Base-by-base conservation (phyloP, 2,888 invertebrate species). In the Pheosia tremula region DNA sequence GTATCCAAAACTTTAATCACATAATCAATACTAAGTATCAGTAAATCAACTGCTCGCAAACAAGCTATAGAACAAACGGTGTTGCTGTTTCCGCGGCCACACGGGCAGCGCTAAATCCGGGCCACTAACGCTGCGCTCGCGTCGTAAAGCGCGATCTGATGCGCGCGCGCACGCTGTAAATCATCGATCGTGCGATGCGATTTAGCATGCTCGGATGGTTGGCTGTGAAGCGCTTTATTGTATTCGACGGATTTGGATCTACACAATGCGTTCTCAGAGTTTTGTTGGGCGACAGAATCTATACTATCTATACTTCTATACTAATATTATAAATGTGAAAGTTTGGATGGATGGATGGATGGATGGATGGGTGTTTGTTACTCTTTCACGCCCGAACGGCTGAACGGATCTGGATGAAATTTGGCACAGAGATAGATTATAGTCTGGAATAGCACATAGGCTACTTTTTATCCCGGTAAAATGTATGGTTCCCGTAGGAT, bases 141-240 rank as follows among this genome's bases (percentile, higher is more conserved):
- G 68, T 85, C 87, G 86, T 89, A 88, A 89, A 82, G 79, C 74
- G 74, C 84, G 83, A 88, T 88, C 87, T 81, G 86, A 87, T 74
- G 73, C 83, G 80, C 84, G 86, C 80, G 79, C 80, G 80, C 82
- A 80, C 68, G 60, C 67, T 85, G 82, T 89, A 90, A 90, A 89
- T 89, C 89, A 89, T 82, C 81, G 81, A 88, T 85, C 85, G 82
- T 79, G 84, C 86, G 88, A 89, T 83, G 84, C 88, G 82, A 87
- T 90, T 87, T 77, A 80, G 67, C 82, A 83, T 80, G 83, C 82
- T 79, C 75, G 75, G 75, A 78, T 69, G 67, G 71, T 67, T 69
- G 66, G 62, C 62, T 59, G 63, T 67, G 58, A 63, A 49, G 63
- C 49, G 50, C 52, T 56, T n/a, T 58, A 24, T 53, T 53, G 36